Evolutionary conservation across 2,113 vertebrate species (phyloP), one percentile per base, ranked within the genome.

Genomic region (Aldabrachelys gigantea): DNA sequence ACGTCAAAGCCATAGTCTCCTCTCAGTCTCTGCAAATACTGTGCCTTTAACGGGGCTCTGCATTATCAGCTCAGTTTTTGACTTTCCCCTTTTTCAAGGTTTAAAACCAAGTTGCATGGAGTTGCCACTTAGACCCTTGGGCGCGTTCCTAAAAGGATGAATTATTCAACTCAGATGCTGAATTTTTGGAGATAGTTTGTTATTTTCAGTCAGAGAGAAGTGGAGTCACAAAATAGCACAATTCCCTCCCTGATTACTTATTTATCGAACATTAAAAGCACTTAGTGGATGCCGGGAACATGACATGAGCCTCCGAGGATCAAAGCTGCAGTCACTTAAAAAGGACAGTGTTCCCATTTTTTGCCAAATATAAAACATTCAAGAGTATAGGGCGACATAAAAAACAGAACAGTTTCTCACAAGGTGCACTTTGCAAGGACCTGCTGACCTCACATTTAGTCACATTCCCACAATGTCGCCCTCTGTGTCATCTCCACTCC

Each of bases 371-470:
- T 4, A 31, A 69, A 53, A 21, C 69, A 29, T 41, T 49, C 24
- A 38, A 8, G 41, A 65, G 82, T 1, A 12, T 41, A 69, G 53
- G 8, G 25, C 3, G 38, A 31, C 65, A 21, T 13, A 12, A 52
- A 27, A 41, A 53, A 76, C 11, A 38, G 12, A 57, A 16, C 24
- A 12, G 0, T 3, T 25, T 81, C 81, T 56, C 1, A 0, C n/a
- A 12, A 11, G 75, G 11, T 1, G 9, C 44, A 12, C 91, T n/a
- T 0, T 5, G 38, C 13, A 0, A 2, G 69, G 81, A 14, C 56
- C 54, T 38, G 29, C 2, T 0, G 1, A 4, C 27, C 56, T 49
- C 3, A 25, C 0, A 0, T 4, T 0, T 11, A 56, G 38, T 5
- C 83, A 25, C 2, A 0, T 10, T 17, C 31, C 6, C 2, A 0